Base-by-base conservation (phyloP, 2,888 invertebrate genomes). In the Matsumyia berberina region DNA sequence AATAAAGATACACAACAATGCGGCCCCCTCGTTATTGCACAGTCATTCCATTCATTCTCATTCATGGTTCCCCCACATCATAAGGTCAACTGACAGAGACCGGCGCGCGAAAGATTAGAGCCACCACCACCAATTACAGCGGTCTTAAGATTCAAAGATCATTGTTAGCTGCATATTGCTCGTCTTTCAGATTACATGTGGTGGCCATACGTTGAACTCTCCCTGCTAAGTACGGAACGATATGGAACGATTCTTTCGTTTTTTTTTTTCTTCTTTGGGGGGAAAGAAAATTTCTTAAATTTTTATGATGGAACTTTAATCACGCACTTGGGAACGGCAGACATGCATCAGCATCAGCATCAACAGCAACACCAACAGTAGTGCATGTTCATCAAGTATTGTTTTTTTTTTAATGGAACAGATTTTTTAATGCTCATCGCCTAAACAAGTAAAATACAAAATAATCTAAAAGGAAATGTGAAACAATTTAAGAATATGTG, bases 251-350 rank as follows among this genome's bases (percentile, higher is more conserved):
- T 62, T 12, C n/a, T 53, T 53, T 19, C 12, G 17, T 29, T 7
- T 11, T 31, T 19, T 31, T 53, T 53, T 19, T 12, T 29, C 29
- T 7, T 11, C 39, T 19, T 31, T 12, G 60, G 53, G 62, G 53
- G 35, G 42, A 44, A 44, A 35, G 44, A 44, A 29, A 44, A 66
- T 73, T 67, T 51, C 60, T 80, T 74, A 19, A 70, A 81, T 76
- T 77, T 81, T 64, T 81, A 64, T 82, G 64, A 51, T 29, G 51
- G 66, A 70, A 64, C 70, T 81, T 77, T 77, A 64, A 81, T 70
- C 77, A 62, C 76, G 62, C 80, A 70, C 70, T 69, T 55, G 76
- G 53, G 19, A 53, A 19, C 51, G 39, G 39, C 37, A 60, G 39
- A 72, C 35, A 62, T 74, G 1, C 31, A 69, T 73, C 17, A 33